Evolutionary conservation across 2,888 invertebrate species (phyloP).

Genomic region (Polylopha cassiicola): DNA sequence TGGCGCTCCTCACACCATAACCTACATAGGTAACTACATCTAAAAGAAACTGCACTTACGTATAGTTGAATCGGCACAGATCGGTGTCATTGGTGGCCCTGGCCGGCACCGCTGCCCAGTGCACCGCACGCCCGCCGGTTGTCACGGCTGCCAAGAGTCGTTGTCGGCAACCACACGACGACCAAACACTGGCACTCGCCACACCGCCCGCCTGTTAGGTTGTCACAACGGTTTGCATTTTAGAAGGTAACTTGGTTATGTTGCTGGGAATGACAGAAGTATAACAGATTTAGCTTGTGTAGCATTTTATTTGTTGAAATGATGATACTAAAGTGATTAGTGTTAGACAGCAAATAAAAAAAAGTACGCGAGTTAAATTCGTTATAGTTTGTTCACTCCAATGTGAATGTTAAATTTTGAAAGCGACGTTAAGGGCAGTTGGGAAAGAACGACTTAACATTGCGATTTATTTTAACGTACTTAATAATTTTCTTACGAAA

Average conservation of each 20-base stretch:
- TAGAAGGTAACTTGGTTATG: background rate
- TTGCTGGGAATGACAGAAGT: no score
- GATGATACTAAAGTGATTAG: no score
- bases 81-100: slow-evolving; percentile 70
- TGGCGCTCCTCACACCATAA: background rate
- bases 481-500: no score
- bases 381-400: no score
- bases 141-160: slow-evolving; percentile 80
- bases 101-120: slow-evolving; percentile 79
- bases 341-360: no score
- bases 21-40: background rate
- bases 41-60: slow-evolving; percentile 42
- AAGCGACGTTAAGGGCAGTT: no score
- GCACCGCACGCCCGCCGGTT: slow-evolving; percentile 80
- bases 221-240: background rate
- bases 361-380: no score
- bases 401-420: no score
- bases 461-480: no score
- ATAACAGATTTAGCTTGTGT: background rate
- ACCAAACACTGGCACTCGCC: slow-evolving; percentile 80
- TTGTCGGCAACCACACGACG: slow-evolving; percentile 81
- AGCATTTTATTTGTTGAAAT: no score
- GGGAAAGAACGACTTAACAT: no score
- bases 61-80: slow-evolving; percentile 70
- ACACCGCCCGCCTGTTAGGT: slow-evolving; percentile 77